A percentile compares a stretch with the other conserved stretches of the same genome.
phyloP scores from a whole-genome alignment of 1,140 invertebrate genomes.

The Ylistrum balloti region DNA sequence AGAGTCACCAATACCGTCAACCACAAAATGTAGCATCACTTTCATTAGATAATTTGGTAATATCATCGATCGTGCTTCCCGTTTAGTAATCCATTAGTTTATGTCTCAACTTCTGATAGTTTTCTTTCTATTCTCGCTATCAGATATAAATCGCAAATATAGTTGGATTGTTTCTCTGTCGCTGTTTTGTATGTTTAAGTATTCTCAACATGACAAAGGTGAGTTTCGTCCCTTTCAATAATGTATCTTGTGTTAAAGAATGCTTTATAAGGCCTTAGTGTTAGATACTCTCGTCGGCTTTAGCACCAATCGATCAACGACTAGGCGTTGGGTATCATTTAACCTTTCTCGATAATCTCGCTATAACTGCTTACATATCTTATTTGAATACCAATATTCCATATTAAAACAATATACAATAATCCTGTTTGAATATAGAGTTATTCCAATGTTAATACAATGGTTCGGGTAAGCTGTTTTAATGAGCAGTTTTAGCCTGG shows the following conservation, averaged over 20 bases:
- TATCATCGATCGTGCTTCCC: background rate
- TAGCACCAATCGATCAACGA: background rate
- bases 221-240: background rate
- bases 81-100: background rate
- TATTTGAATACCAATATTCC: background rate
- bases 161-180: background rate
- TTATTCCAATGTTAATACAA: too few species aligned
- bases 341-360: background rate
- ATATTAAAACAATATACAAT: too few species aligned
- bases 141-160: background rate
- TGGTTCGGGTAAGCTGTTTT: background rate
- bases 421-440: too few species aligned
- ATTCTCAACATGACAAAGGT: background rate
- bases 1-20: constrained; percentile 2
- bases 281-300: background rate
- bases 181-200: background rate
- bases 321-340: background rate
- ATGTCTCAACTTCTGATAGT: background rate
- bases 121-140: background rate
- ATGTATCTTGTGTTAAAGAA: background rate
- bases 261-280: background rate
- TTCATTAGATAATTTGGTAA: background rate
- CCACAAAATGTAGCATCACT: background rate
- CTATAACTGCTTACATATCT: background rate
- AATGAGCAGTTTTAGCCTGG: background rate